Conservation (phyloP, 2,113 vertebrate genomes). For the Cyanocitta stelleri region DNA sequence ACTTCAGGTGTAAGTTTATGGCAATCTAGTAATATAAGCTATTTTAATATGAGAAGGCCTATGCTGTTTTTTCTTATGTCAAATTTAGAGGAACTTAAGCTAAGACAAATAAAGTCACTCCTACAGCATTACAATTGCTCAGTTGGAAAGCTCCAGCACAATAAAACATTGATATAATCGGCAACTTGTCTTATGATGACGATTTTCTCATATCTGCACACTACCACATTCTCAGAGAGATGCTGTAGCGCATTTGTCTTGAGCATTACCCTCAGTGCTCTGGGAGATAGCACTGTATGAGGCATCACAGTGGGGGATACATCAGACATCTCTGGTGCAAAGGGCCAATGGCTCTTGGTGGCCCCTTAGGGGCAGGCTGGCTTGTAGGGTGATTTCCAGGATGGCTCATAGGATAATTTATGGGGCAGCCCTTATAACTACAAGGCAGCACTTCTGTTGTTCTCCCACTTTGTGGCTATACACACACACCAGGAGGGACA, state of each 20-base stretch:
- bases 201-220: neutral
- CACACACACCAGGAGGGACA: neutral
- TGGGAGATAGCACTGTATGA: neutral
- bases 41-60: neutral
- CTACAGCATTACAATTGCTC: fast-evolving
- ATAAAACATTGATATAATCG: neutral
- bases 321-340: neutral
- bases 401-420: neutral
- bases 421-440: neutral
- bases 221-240: neutral
- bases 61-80: neutral
- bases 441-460: neutral
- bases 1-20: neutral
- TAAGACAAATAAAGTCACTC: neutral
- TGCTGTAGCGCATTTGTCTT: neutral
- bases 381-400: neutral
- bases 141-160: neutral
- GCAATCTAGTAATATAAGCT: neutral
- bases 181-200: neutral
- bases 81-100: neutral
- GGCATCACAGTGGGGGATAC: fast-evolving
- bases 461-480: fast-evolving
- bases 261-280: neutral
- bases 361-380: neutral
- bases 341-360: neutral